Base-by-base conservation (phyloP, 2,797 vertebrate genomes). In the Pitangus sulphuratus region DNA sequence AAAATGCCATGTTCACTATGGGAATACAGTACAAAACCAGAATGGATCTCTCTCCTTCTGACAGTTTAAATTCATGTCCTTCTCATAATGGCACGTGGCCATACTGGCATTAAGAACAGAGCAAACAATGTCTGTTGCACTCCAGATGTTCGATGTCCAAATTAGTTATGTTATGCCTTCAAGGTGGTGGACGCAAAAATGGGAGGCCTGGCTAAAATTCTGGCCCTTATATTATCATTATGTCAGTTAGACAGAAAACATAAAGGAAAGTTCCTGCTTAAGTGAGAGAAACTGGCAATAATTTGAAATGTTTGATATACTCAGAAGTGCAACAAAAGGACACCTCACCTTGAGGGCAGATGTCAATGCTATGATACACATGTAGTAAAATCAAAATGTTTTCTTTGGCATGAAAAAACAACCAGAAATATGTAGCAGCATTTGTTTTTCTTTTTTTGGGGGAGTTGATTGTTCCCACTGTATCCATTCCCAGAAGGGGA, bases 261-360 rank as follows among this genome's bases (percentile, higher is more conserved):
- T n/a, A 85, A 92, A 94, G 71, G 48, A 91, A 77, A 13, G 42
- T 71, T 87, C 44, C 80, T 65, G 26, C 45, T 56, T 83, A 88
- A 74, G 53, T 77, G 62, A 82, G 75, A 96, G 77, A 83, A 96
- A 95, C 65, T 88, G 64, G 50, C 40, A 95, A 90, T 61, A 84
- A 89, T 80, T 75, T 91, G 75, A 94, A 87, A 79, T 56, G 60
- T 95, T 92, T 91, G 66, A 89, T 94, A 72, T 16, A 72, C 44
- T 72, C 6, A 8, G 71, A 89, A 93, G 91, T 78, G 87, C 84
- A 90, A 48, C 51, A 76, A 95, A 84, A 94, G 47, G 72, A 88
- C 76, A 72, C 31, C 58, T 93, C 91, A 94, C 71, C 82, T 85
- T 91, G 70, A 93, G 79, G 79, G 89, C 89, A 97, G 74, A 95